phyloP scores from a whole-genome alignment of 2,888 invertebrate species.

The Cantharis lateralis region DNA sequence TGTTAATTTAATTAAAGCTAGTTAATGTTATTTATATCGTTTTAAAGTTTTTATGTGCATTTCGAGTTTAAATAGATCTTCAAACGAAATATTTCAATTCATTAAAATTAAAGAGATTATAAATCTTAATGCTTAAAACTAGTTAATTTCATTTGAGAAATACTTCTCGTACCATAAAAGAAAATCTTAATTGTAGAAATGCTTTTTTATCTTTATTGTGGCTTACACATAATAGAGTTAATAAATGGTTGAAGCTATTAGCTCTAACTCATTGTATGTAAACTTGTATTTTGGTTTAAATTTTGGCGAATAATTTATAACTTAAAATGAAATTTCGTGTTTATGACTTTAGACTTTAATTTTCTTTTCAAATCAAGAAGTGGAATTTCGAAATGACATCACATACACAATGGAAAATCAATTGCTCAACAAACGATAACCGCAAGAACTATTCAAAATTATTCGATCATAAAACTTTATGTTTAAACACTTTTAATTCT shows the following conservation, averaged over 20 bases:
- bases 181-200: neutral
- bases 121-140: neutral
- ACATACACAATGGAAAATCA: neutral
- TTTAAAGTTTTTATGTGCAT: neutral
- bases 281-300: neutral
- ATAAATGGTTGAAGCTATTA: neutral
- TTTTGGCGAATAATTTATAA: neutral
- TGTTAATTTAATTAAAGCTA: neutral
- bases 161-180: neutral
- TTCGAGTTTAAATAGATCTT: neutral
- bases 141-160: neutral
- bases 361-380: neutral
- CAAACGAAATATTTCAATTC: neutral
- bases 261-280: neutral
- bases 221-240: neutral
- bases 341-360: neutral
- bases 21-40: neutral
- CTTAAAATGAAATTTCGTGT: neutral
- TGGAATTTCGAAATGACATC: neutral
- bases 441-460: neutral
- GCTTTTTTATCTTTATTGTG: neutral
- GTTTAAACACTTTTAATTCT: neutral
- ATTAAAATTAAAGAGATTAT: neutral
- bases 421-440: neutral
- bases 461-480: constrained; percentile 2